These are phyloP conservation scores for Platyscapa corneri DNA, from an alignment of 1,140 invertebrate species.

Conservation along the genomic window DNA sequence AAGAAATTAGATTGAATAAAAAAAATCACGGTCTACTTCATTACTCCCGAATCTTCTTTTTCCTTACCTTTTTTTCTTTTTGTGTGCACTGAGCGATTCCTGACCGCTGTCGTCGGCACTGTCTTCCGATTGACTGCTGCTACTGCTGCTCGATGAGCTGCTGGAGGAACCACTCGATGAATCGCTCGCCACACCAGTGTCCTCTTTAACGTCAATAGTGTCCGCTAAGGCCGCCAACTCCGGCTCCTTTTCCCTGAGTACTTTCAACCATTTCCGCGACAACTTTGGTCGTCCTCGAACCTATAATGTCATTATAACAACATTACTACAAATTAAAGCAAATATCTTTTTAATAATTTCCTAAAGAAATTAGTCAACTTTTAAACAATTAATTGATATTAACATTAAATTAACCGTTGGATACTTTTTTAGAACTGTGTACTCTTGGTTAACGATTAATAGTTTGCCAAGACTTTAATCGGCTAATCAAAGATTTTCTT, in stretches of 20 bases:
- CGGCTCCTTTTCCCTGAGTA: constrained; percentile 81
- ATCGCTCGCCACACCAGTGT: constrained; percentile 95
- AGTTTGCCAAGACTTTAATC: too few relatives aligned
- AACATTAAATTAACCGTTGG: too few relatives aligned
- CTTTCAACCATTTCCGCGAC: constrained; percentile 80
- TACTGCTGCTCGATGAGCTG: constrained; percentile 82
- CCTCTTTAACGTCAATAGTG: constrained; percentile 88
- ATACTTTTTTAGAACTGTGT: too few relatives aligned
- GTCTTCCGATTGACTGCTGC: constrained; percentile 79
- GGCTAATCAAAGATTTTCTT: too few relatives aligned
- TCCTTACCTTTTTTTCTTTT: constrained; percentile 85
- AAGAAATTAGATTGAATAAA: constrained; percentile 57
- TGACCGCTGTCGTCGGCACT: constrained; percentile 87
- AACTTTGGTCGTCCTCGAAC: constrained; percentile 92
- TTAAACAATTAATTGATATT: too few relatives aligned
- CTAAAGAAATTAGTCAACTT: too few relatives aligned
- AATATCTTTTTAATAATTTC: too few relatives aligned
- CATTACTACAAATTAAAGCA: neutral
- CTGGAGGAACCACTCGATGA: constrained; percentile 93
- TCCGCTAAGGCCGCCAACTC: constrained; percentile 90
- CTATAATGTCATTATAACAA: constrained; percentile 51
- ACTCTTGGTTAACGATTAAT: too few relatives aligned
- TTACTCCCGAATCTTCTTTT: constrained; percentile 39
- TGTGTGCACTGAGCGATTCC: constrained; percentile 89
- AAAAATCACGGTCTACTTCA: constrained; percentile 17